Base-by-base conservation (phyloP, 2,888 invertebrate species). In the Drosophila nigricruria region DNA sequence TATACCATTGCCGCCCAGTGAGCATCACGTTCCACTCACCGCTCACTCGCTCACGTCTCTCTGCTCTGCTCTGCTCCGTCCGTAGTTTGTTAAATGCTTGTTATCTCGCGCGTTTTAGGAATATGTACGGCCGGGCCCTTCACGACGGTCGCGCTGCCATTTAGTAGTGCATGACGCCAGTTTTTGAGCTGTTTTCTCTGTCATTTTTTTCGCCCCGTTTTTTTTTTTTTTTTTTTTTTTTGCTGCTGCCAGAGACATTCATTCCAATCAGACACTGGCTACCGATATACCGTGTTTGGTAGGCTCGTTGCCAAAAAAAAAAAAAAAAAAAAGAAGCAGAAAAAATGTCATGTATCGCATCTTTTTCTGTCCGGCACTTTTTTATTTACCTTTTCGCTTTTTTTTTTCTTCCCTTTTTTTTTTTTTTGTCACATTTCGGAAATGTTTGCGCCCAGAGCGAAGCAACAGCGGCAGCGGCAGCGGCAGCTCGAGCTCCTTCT, bases 281-380 rank as follows among this genome's bases (percentile, higher is more conserved):
- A 57, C 49, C 70, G 58, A 59, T 79, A 59, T 61, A 43, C 47
- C 47, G 30, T 59, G 62, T 60, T 69, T 56, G 75, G 79, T 77
- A 77, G 75, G 76, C 79, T 63, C 43, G 60, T 32, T 76, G 59
- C 60, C 71, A 64, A 50, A 61, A 49, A 2, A 68, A 70, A 70
- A 75, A 50, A 16, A 63, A 66, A 70, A 32, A 34, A 50, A 20
- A 4, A 40, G 10, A 14, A 38, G 12, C 23, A 25, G 25, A 73
- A 62, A 73, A 79, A 76, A 76, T 76, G 56, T 71, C 77, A 76
- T 65, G 72, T 71, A 76, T 62, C 67, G 71, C 77, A 50, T 62
- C 62, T 42, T 64, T 47, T 57, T 40, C 57, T 63, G 56, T 16
- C 30, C 32, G n/a, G 40, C 27, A 12, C 20, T 49, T 54, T 53